phyloP scores from a whole-genome alignment of 1,140 invertebrate genomes.

The Andricus grossulariae region DNA sequence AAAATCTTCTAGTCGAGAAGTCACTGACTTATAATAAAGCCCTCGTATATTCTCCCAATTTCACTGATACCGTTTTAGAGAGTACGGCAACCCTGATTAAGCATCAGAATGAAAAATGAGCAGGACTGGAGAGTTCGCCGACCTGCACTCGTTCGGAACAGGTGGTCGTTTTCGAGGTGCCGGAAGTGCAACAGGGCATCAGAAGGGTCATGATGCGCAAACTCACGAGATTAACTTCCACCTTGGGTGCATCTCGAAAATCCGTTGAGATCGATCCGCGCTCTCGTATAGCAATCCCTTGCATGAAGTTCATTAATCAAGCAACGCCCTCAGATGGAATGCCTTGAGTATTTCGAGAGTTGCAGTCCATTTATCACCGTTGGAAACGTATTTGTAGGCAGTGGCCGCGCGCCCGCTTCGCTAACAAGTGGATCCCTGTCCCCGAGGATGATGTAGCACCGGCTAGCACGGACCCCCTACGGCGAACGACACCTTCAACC shows the following conservation, averaged over 20 bases:
- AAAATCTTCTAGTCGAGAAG: no score
- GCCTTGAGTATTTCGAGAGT: conserved; percentile 72
- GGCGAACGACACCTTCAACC: conserved; percentile 72
- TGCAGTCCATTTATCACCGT: conserved; percentile 73
- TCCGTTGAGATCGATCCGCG: conserved; percentile 37
- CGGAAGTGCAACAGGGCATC: conserved; percentile 18
- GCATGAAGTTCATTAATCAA: conserved; percentile 73
- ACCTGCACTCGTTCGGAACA: conserved; percentile 18
- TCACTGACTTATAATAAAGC: no score
- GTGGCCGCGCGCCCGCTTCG: conserved; percentile 68
- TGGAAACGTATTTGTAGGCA: conserved; percentile 73
- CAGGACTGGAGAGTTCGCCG: neutral
- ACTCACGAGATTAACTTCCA: conserved; percentile 7
- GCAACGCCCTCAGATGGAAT: conserved; percentile 71
- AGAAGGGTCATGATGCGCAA: conserved; percentile 19
- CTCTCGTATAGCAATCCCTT: conserved; percentile 60
- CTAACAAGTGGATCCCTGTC: conserved; percentile 75
- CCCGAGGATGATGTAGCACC: conserved; percentile 74
- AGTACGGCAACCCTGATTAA: neutral
- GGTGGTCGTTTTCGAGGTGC: conserved; percentile 23
- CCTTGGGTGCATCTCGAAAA: conserved; percentile 26
- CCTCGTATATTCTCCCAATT: no score
- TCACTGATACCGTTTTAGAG: no score
- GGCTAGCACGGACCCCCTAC: conserved; percentile 69
- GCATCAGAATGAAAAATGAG: conserved; percentile 19